Conservation (phyloP, 2,888 invertebrate species). For the Polyommatus icarus region DNA sequence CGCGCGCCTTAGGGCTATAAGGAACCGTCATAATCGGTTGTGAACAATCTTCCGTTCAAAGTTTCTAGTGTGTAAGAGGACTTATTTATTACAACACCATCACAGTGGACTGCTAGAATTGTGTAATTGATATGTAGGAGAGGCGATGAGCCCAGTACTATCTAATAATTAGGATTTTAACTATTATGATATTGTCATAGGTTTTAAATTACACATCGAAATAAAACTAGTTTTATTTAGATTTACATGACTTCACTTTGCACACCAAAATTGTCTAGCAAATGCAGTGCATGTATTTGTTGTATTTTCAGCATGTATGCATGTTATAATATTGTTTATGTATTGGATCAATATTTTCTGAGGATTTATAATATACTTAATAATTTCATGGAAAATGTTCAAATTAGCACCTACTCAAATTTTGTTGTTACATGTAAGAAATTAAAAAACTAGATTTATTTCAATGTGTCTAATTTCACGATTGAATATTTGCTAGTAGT, state of each 20-base stretch:
- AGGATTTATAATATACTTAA: not conserved
- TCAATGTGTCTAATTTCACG: slow-evolving; percentile 31
- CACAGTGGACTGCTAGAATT: slow-evolving; percentile 64
- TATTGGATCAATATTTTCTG: not conserved
- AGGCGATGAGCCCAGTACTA: slow-evolving; percentile 53
- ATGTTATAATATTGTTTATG: not conserved
- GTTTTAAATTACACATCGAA: slow-evolving; percentile 34
- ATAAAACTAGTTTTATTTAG: slow-evolving; percentile 31
- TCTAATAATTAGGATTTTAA: slow-evolving; percentile 40
- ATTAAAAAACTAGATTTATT: slow-evolving; percentile 28
- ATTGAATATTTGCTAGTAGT: slow-evolving; percentile 28
- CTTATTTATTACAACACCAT: slow-evolving; percentile 75
- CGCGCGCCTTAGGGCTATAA: slow-evolving; percentile 75
- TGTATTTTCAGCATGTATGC: not conserved
- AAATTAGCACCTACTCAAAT: not conserved
- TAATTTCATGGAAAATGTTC: not conserved
- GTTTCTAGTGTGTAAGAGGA: slow-evolving; percentile 74
- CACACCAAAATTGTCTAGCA: slow-evolving; percentile 1
- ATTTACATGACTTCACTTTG: not conserved
- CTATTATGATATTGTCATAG: slow-evolving; percentile 33
- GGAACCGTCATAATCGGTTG: slow-evolving; percentile 77
- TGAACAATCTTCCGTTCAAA: slow-evolving; percentile 74
- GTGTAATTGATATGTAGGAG: slow-evolving; percentile 44
- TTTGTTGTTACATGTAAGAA: slow-evolving; percentile 18
- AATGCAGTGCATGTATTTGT: not conserved